A percentile compares a stretch with the other conserved stretches of the same genome.
These are phyloP conservation scores for Chionoecetes opilio DNA, from an alignment of 1,140 invertebrate genomes.

Conservation along the genomic window DNA sequence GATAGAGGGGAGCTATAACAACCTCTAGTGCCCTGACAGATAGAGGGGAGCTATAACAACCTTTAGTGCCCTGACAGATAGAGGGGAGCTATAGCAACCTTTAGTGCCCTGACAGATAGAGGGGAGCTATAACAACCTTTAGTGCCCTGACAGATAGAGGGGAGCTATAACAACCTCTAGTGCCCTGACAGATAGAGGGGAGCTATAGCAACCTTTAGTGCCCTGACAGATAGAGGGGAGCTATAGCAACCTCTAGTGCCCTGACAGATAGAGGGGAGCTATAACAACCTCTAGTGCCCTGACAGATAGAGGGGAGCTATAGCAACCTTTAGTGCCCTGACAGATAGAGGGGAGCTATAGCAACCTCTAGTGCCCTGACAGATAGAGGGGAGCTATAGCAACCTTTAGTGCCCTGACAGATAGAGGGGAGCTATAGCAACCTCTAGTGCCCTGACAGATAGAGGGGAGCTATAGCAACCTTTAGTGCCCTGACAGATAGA, in stretches of 20 bases:
- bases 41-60: neutral
- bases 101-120: neutral
- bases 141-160: neutral
- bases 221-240: neutral
- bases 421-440: neutral
- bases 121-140: neutral
- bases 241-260: neutral
- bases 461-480: neutral
- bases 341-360: neutral
- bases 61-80: neutral
- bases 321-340: neutral
- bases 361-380: neutral
- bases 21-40: neutral
- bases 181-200: neutral
- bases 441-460: neutral
- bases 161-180: neutral
- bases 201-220: neutral
- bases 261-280: neutral
- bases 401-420: neutral
- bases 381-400: neutral
- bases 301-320: neutral
- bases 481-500: neutral
- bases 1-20: neutral
- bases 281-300: neutral
- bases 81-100: neutral